Evolutionary conservation across 2,797 vertebrate genomes (phyloP).

Genomic region (Adelosebastes latens): DNA sequence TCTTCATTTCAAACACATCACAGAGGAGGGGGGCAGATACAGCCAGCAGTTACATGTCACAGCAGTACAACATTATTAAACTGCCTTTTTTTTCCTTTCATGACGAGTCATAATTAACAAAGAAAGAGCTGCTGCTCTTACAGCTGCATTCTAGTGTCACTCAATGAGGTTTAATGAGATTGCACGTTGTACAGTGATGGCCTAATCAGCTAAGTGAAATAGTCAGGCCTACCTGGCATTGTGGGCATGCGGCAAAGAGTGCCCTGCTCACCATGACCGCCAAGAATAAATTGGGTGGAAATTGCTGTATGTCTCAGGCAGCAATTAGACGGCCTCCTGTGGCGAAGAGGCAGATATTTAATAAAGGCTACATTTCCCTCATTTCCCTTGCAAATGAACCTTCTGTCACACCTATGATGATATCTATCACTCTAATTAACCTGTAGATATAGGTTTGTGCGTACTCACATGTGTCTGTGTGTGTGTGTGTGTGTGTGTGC

Average conservation of each 20-base stretch:
- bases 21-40: neutral
- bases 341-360: constrained; percentile 67
- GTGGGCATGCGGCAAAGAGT: constrained; percentile 18
- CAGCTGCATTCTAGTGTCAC: constrained; percentile 38
- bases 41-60: constrained; percentile 6
- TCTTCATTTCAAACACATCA: constrained; percentile 47
- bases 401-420: constrained; percentile 30
- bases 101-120: constrained; percentile 32
- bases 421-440: constrained; percentile 56
- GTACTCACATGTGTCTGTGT: neutral
- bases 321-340: constrained; percentile 73
- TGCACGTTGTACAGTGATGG: constrained; percentile 29
- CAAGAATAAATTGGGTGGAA: constrained; percentile 73
- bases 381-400: constrained; percentile 75
- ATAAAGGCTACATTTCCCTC: constrained; percentile 70
- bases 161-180: constrained; percentile 45
- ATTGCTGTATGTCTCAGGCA: constrained; percentile 70
- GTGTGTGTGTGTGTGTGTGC: neutral
- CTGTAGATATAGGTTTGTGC: constrained; percentile 6
- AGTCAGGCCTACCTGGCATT: constrained; percentile 36
- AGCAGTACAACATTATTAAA: neutral
- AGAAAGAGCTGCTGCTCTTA: neutral
- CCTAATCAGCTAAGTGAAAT: constrained; percentile 49
- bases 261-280: constrained; percentile 32
- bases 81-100: neutral